Percentiles rank a stretch among this genome's conserved stretches.
Evolutionary conservation across 2,113 vertebrate species (phyloP).

Genomic region (Bombycilla garrulus): DNA sequence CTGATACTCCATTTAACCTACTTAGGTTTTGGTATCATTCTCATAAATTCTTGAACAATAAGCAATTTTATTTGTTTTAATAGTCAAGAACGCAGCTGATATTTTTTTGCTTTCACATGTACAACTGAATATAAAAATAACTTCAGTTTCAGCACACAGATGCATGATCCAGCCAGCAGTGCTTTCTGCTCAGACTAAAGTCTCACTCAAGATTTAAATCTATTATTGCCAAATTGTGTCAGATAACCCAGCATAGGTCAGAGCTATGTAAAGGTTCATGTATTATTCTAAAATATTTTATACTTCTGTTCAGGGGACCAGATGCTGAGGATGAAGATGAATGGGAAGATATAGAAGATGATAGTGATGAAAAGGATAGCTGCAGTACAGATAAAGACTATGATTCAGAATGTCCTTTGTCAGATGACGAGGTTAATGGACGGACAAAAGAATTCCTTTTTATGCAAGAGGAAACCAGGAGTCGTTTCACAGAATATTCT

Average conservation of each 20-base stretch:
- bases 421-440: slow-evolving; percentile 55
- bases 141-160: neutral
- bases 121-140: neutral
- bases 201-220: neutral
- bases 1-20: neutral
- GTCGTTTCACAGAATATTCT: slow-evolving; percentile 95
- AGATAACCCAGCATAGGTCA: neutral
- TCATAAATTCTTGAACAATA: neutral
- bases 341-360: slow-evolving; percentile 84
- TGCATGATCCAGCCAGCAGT: neutral
- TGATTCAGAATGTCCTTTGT: slow-evolving; percentile 77
- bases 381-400: slow-evolving; percentile 28
- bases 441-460: slow-evolving; percentile 77
- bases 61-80: neutral
- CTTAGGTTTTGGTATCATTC: neutral
- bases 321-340: slow-evolving; percentile 70
- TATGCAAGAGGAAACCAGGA: slow-evolving; percentile 91
- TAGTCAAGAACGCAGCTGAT: neutral
- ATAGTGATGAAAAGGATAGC: slow-evolving; percentile 49
- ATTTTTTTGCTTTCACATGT: neutral
- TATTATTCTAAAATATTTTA: neutral
- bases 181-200: neutral
- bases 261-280: neutral
- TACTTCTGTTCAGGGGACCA: slow-evolving; percentile 39
- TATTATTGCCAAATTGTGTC: neutral